phyloP scores from a whole-genome alignment of 2,113 vertebrate genomes.

The Boulengerochromis microlepis region DNA sequence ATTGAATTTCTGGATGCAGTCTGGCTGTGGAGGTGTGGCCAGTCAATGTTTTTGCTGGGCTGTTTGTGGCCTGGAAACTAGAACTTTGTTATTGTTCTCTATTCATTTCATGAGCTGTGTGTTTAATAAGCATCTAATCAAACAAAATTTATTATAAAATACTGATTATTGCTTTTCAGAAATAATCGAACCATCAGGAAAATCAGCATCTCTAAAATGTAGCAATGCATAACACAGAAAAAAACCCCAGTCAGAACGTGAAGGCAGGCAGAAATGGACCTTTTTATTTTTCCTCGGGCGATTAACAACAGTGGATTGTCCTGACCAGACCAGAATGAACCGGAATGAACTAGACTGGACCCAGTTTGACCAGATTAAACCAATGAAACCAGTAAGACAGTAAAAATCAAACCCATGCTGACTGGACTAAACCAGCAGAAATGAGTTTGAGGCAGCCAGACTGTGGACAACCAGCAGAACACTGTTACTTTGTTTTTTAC shows the following conservation, averaged over 20 bases:
- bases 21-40: neutral
- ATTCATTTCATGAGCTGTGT: neutral
- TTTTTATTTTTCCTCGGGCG: slow-evolving; percentile 56
- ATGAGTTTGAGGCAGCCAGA: neutral
- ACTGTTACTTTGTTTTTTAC: neutral
- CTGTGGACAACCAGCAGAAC: neutral
- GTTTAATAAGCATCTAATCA: neutral
- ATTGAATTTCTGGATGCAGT: neutral
- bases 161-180: neutral
- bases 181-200: neutral
- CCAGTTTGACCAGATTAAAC: neutral
- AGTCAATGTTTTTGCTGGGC: neutral
- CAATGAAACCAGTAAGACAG: neutral
- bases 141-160: neutral
- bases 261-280: slow-evolving; percentile 70
- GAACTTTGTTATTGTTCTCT: neutral
- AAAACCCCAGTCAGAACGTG: neutral
- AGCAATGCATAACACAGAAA: neutral
- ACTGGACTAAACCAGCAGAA: neutral
- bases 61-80: neutral
- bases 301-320: slow-evolving; percentile 45
- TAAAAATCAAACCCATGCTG: neutral
- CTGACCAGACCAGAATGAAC: slow-evolving; percentile 25
- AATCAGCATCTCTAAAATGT: neutral
- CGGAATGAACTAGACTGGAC: neutral